Evolutionary conservation across 2,888 invertebrate genomes (phyloP), one percentile per base, ranked within the genome.

Genomic region (Panopea generosa): DNA sequence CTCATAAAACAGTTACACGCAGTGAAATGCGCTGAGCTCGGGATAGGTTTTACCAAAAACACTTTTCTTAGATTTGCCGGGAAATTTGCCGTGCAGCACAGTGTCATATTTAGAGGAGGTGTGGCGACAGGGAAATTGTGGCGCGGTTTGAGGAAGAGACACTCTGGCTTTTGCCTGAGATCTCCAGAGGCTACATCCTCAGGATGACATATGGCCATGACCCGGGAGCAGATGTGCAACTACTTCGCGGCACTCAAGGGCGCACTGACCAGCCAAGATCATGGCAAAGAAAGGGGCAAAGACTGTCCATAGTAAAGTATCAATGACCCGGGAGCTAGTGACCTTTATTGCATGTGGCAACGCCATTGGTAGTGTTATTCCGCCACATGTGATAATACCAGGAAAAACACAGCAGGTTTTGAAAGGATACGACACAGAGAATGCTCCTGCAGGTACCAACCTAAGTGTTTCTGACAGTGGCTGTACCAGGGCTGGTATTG

Each of bases 321-420:
- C 50, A 6, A 43, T n/a, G 0, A 52, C 65, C 11, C 45, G 68
- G 11, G 71, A 79, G 26, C 27, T 57, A 0, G 47, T 72, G 1
- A 79, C 69, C 1, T 20, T 76, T 3, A 75, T 79, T n/a, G 72
- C 63, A 18, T 76, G 75, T 43, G 72, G 62, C 9, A 79, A 79
- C 63, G 75, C 79, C 0, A 40, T 24, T 11, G 72, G 69, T 6
- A 1, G 16, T 14, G 53, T 52, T 1, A 40, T 79, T 6, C 74
- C 71, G 0, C 79, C 75, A 6, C 72, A 79, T 50, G 53, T 66
- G 14, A 76, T 79, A 22, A 49, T 79, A 45, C 75, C 79, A 0
- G 79, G 75, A 0, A 79, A 75, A 43, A 72, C 59, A 1, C 61
- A 59, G 18, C 29, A 59, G 38, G 26, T 22, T 1, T 24, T 69